Percentiles rank a stretch among this genome's conserved stretches.
Conservation (phyloP, 2,113 vertebrate genomes). For the Laterallus jamaicensis region DNA sequence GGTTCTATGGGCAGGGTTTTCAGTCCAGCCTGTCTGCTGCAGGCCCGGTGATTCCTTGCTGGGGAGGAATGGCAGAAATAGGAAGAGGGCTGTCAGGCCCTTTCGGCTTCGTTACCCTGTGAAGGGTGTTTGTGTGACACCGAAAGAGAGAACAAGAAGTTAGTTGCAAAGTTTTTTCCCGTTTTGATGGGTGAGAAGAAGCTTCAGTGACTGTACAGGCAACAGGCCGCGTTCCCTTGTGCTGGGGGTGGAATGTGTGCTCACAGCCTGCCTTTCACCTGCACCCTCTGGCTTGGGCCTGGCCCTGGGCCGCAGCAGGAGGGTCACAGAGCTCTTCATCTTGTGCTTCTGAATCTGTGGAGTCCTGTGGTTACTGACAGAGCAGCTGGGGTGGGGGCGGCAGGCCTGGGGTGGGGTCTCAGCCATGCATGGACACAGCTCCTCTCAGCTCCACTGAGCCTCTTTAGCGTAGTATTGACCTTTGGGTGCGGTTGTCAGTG, state of each 20-base stretch:
- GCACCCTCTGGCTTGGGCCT: too few relatives aligned
- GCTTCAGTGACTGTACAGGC: too few relatives aligned
- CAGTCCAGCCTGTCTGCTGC: background rate
- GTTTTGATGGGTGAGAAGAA: background rate
- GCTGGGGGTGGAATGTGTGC: too few relatives aligned
- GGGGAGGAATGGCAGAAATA: background rate
- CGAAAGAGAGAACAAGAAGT: background rate
- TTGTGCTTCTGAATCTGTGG: too few relatives aligned
- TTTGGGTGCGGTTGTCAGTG: background rate
- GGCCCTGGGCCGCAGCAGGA: too few relatives aligned
- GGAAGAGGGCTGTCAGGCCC: background rate
- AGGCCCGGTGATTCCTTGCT: background rate
- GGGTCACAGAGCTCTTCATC: too few relatives aligned
- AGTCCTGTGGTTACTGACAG: too few relatives aligned
- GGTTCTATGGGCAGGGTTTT: background rate
- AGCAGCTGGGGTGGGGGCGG: too few relatives aligned
- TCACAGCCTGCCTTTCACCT: too few relatives aligned
- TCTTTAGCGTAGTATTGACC: background rate
- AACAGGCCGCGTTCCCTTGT: too few relatives aligned
- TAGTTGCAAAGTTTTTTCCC: background rate
- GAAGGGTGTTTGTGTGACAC: background rate
- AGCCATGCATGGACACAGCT: background rate
- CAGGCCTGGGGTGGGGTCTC: too few relatives aligned
- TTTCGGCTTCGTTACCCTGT: background rate
- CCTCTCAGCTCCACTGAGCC: background rate